These are phyloP conservation scores for Fragum sueziense DNA, from an alignment of 2,888 invertebrate genomes.

Conservation along the genomic window DNA sequence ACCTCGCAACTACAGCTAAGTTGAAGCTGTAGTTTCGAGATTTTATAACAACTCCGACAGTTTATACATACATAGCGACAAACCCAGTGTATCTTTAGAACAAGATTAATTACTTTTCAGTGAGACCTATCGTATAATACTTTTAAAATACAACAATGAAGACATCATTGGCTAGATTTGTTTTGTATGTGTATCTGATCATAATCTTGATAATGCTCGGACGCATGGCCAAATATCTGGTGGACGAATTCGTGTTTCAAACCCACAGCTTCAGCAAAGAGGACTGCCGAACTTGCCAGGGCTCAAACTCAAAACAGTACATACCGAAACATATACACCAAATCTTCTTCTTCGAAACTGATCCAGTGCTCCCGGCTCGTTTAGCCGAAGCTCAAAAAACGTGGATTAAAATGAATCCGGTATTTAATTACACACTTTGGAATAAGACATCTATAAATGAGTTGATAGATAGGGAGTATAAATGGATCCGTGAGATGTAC, in stretches of 20 bases:
- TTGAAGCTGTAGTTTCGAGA: too few relatives aligned
- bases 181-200: neutral
- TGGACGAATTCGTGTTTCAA: conserved; percentile 6
- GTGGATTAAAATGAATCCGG: conserved; percentile 28
- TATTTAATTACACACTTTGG: conserved; percentile 32
- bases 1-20: too few relatives aligned
- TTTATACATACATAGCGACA: too few relatives aligned
- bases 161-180: neutral
- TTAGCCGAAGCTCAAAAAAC: conserved; percentile 15
- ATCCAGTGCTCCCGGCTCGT: conserved; percentile 21
- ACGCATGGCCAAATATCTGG: neutral
- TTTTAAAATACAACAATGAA: neutral
- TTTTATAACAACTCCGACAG: too few relatives aligned
- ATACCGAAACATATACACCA: conserved; percentile 42
- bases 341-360: conserved; percentile 45
- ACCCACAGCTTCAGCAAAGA: conserved; percentile 7
- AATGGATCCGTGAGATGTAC: conserved; percentile 19
- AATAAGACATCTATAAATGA: conserved; percentile 34
- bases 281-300: neutral
- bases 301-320: neutral
- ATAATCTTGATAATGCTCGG: neutral
- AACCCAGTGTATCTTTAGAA: too few relatives aligned
- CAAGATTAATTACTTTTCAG: too few relatives aligned
- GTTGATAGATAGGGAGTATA: conserved; percentile 19
- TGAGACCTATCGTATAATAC: too few relatives aligned